Percentiles rank a stretch among this genome's conserved stretches.
Conservation (phyloP, 2,113 vertebrate genomes). For the Hyaena hyaena region DNA sequence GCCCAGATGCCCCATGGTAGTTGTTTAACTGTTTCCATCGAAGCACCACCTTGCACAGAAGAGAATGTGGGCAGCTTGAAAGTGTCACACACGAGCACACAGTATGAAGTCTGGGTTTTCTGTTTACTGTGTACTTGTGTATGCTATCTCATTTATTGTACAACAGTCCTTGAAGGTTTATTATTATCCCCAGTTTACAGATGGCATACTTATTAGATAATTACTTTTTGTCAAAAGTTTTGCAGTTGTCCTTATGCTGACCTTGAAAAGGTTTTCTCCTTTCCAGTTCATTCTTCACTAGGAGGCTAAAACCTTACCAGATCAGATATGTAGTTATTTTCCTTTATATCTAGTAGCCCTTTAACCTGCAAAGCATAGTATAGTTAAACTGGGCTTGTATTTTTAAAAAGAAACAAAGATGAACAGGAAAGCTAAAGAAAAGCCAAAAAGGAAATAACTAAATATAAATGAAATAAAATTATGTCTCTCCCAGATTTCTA, state of each 20-base stretch:
- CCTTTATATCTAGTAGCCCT: background rate
- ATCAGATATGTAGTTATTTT: background rate
- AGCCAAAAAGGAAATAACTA: background rate
- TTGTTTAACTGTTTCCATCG: background rate
- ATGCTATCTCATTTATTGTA: background rate
- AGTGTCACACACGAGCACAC: fast-evolving
- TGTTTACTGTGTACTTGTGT: background rate
- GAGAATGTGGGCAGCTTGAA: background rate
- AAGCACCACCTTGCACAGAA: background rate
- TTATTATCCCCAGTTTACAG: background rate
- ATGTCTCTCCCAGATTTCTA: background rate
- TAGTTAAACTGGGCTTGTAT: background rate
- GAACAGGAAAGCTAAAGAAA: background rate
- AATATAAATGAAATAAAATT: background rate
- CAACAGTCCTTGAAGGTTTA: background rate
- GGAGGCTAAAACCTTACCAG: background rate
- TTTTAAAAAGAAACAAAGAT: background rate
- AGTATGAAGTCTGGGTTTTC: background rate
- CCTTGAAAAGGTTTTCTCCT: background rate
- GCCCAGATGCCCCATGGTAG: no score
- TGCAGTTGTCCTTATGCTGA: background rate
- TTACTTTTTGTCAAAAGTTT: background rate
- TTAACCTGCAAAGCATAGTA: background rate
- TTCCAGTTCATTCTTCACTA: background rate
- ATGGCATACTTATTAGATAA: background rate